Conservation (phyloP, 92 coral and sea anemone genomes). For the Micromussa lordhowensis region DNA sequence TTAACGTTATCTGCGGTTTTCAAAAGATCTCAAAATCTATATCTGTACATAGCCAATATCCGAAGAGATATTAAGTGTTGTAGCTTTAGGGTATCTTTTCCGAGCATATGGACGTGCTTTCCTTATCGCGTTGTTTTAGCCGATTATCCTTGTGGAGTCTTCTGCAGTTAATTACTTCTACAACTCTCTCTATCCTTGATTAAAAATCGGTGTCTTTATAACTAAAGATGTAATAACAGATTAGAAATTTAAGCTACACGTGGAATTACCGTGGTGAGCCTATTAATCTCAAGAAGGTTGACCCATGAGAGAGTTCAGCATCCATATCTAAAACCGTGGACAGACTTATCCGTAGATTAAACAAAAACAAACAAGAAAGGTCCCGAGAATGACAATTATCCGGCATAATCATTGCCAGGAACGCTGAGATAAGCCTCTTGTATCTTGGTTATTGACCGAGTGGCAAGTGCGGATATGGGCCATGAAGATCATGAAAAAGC, state of each 20-base stretch:
- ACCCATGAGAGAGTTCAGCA: background rate
- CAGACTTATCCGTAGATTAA: background rate
- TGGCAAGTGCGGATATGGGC: background rate
- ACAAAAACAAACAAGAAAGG: background rate
- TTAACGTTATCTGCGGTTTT: background rate
- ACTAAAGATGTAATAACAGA: background rate
- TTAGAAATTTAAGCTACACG: background rate
- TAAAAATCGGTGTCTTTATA: background rate
- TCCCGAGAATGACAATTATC: background rate
- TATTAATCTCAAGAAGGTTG: background rate
- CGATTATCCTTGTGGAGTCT: background rate
- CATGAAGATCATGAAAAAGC: background rate
- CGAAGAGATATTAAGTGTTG: no score
- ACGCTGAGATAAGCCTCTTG: background rate
- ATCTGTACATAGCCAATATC: background rate
- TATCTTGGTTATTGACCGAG: background rate
- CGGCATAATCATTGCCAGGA: background rate
- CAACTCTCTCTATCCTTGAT: background rate
- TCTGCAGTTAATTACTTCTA: background rate
- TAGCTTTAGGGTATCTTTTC: background rate
- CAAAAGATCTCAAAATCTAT: background rate
- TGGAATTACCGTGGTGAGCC: background rate
- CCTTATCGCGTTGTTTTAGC: constrained; percentile 2
- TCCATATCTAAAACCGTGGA: background rate
- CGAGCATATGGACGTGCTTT: background rate